Evolutionary conservation across 2,888 invertebrate genomes (phyloP).

Genomic region (Drosophila rellima): DNA sequence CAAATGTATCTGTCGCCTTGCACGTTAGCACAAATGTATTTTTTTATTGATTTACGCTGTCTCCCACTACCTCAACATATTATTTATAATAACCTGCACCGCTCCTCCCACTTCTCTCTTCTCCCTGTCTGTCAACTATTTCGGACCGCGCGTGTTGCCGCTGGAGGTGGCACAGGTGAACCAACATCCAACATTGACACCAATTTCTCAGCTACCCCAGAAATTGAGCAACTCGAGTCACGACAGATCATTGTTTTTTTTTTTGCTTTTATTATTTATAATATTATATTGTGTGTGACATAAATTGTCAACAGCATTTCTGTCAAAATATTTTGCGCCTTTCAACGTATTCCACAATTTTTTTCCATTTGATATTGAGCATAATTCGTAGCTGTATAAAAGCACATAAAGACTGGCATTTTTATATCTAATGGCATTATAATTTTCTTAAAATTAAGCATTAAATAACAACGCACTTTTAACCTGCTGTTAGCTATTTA

Average conservation of each 20-base stretch:
- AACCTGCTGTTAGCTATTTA: background rate
- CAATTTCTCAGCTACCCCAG: constrained; percentile 33
- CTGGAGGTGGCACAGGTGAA: constrained; percentile 63
- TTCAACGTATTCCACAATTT: constrained; percentile 14
- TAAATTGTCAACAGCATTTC: constrained; percentile 35
- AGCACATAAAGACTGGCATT: constrained; percentile 49
- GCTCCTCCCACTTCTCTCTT: background rate
- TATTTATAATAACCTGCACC: constrained; percentile 64
- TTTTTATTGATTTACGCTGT: constrained; percentile 68
- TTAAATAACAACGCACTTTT: constrained; percentile 26
- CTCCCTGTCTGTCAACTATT: constrained; percentile 23
- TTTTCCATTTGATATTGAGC: constrained; percentile 16
- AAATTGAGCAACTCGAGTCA: constrained; percentile 40
- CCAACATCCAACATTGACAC: constrained; percentile 45
- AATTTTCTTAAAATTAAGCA: constrained; percentile 4
- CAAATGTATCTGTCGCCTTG: constrained; percentile 63
- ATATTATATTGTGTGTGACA: constrained; percentile 29
- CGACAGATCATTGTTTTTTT: constrained; percentile 3
- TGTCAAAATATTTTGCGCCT: constrained; percentile 51
- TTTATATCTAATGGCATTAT: constrained; percentile 47
- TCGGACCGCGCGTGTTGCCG: constrained; percentile 61
- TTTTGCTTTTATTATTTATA: constrained; percentile 13
- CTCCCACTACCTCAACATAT: constrained; percentile 44
- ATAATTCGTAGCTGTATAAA: constrained; percentile 33
- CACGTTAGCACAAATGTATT: constrained; percentile 43